Percentiles rank a stretch among this genome's conserved stretches.
Evolutionary conservation across 2,113 vertebrate species (phyloP).

Genomic region (Ochotona princeps): DNA sequence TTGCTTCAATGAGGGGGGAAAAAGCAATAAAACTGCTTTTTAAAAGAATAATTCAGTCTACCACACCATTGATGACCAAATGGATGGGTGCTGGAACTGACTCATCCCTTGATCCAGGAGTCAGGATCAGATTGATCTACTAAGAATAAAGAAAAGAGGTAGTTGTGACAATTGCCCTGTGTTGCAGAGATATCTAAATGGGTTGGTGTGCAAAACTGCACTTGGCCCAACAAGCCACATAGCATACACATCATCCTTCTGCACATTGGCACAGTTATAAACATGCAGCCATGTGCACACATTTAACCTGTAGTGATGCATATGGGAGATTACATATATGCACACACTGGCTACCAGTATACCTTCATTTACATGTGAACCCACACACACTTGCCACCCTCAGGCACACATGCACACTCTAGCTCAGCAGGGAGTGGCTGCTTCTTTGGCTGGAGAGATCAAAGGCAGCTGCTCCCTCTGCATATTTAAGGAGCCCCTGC

Average conservation of each 20-base stretch:
- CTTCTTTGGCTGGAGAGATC: slow-evolving; percentile 66
- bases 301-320: neutral
- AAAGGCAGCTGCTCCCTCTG: slow-evolving; percentile 68
- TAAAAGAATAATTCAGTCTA: neutral
- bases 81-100: neutral
- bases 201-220: neutral
- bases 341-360: slow-evolving; percentile 1
- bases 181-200: neutral
- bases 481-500: slow-evolving; percentile 71
- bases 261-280: neutral
- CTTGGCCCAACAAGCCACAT: neutral
- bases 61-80: neutral
- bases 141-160: neutral
- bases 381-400: slow-evolving; percentile 64
- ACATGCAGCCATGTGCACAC: neutral
- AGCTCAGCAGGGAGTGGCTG: slow-evolving; percentile 71
- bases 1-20: neutral
- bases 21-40: neutral
- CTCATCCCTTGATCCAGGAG: neutral
- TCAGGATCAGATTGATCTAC: neutral
- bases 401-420: slow-evolving; percentile 66
- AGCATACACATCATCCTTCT: neutral
- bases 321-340: neutral
- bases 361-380: slow-evolving; percentile 72
- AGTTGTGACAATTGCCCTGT: neutral